These are phyloP conservation scores for Lepus townsendii DNA, from an alignment of 2,797 vertebrate genomes.

Conservation along the genomic window DNA sequence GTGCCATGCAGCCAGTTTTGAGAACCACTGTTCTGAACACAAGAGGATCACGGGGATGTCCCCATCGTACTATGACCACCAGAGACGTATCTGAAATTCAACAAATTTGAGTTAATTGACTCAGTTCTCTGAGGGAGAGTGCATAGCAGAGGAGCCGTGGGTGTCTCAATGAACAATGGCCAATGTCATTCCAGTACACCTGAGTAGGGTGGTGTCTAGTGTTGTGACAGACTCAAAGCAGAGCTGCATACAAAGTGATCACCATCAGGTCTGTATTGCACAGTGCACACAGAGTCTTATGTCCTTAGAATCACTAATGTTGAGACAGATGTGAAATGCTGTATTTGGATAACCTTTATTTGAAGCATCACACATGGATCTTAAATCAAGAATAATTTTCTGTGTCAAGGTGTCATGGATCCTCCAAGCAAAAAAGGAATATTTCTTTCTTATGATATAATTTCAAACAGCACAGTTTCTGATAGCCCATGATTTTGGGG, in stretches of 20 bases:
- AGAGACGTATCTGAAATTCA: not conserved
- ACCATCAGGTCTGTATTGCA: not conserved
- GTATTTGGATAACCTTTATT: not conserved
- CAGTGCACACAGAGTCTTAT: not conserved
- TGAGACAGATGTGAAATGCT: fast-evolving
- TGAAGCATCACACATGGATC: not conserved
- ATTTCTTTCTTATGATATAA: not conserved
- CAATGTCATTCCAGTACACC: not conserved
- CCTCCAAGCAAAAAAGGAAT: not conserved
- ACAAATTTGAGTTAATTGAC: not conserved
- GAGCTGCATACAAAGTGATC: not conserved
- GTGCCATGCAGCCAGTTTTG: not conserved
- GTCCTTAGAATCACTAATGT: not conserved
- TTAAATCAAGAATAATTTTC: not conserved
- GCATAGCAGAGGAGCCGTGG: not conserved
- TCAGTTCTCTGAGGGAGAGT: not conserved
- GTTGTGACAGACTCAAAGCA: not conserved
- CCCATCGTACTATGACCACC: not conserved
- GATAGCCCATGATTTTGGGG: not conserved
- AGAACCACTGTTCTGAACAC: not conserved
- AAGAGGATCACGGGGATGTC: not conserved
- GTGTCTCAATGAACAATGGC: not conserved
- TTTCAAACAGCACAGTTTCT: conserved; percentile 27
- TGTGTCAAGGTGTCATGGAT: not conserved
- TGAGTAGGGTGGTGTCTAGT: not conserved